These are phyloP conservation scores for Capra hircus DNA, from an alignment of 2,113 vertebrate genomes.

Conservation along the genomic window DNA sequence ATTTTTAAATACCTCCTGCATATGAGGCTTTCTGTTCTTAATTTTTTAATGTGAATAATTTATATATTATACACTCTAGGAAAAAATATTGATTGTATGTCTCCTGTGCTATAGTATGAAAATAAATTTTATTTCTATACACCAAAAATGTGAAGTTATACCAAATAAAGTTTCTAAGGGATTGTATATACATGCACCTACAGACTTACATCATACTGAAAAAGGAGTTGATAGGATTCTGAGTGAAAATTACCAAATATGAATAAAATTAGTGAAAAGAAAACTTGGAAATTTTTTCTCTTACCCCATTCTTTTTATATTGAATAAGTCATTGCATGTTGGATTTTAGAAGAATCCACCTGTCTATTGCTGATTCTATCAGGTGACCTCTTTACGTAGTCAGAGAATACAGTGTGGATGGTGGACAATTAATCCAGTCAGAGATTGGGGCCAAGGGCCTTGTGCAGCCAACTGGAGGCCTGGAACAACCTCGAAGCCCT, in stretches of 20 bases:
- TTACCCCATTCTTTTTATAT: neutral
- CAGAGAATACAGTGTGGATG: neutral
- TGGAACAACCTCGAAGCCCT: fast-evolving
- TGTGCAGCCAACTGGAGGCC: fast-evolving
- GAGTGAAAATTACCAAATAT: constrained; percentile 50
- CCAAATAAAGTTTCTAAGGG: constrained; percentile 66
- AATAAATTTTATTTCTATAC: constrained; percentile 69
- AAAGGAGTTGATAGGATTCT: neutral
- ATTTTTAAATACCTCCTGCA: constrained; percentile 64
- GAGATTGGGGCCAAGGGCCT: neutral
- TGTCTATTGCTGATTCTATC: neutral
- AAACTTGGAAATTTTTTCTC: constrained; percentile 37
- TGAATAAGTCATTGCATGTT: neutral
- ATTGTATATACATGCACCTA: constrained; percentile 18
- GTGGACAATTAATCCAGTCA: neutral
- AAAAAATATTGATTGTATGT: constrained; percentile 66
- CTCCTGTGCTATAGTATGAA: constrained; percentile 67
- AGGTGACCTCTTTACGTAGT: neutral
- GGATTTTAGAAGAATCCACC: neutral
- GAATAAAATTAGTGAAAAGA: constrained; percentile 70
- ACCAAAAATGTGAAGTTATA: constrained; percentile 73
- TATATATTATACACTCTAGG: constrained; percentile 65
- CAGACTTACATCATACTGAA: neutral
- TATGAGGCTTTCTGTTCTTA: constrained; percentile 63
- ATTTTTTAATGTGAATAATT: constrained; percentile 77